A percentile compares a stretch with the other conserved stretches of the same genome.
These are phyloP conservation scores for Calcarius lapponicus DNA, from an alignment of 2,797 vertebrate species.

Conservation along the genomic window DNA sequence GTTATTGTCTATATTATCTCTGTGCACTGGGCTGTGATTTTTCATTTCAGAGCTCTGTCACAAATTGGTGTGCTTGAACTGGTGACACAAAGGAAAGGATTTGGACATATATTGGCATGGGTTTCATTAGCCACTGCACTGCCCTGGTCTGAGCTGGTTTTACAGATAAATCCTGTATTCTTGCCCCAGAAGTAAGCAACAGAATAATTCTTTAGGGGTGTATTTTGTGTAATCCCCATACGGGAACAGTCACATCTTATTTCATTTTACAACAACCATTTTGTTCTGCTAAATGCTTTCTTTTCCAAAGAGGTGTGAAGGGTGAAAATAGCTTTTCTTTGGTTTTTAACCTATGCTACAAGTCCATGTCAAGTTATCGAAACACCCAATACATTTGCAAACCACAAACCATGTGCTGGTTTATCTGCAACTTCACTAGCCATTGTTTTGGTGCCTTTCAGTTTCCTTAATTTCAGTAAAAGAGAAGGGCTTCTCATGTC, in stretches of 20 bases:
- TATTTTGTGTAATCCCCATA: slow-evolving; percentile 43
- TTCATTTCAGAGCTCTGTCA: slow-evolving; percentile 67
- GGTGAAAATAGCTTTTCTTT: slow-evolving; percentile 6
- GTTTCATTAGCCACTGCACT: slow-evolving; percentile 60
- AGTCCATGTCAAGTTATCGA: neutral
- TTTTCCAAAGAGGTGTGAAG: neutral
- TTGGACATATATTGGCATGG: slow-evolving; percentile 59
- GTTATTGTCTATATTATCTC: slow-evolving; percentile 67
- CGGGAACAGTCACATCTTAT: slow-evolving; percentile 51
- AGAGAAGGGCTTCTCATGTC: neutral
- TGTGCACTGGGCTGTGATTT: slow-evolving; percentile 71
- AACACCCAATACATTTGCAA: neutral
- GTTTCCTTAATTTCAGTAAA: neutral
- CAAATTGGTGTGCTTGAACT: slow-evolving; percentile 67
- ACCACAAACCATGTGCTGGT: neutral
- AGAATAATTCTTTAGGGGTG: slow-evolving; percentile 38
- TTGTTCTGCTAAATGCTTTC: slow-evolving; percentile 20
- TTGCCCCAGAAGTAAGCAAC: slow-evolving; percentile 33
- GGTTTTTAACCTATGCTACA: neutral
- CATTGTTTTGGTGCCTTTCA: neutral
- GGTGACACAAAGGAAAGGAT: slow-evolving; percentile 65
- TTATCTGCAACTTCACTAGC: neutral
- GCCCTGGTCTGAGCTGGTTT: slow-evolving; percentile 55
- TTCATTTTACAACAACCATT: neutral
- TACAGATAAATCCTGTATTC: slow-evolving; percentile 50